Evolutionary conservation across 1,140 invertebrate species (phyloP).

Genomic region (Drosophila setifemur): DNA sequence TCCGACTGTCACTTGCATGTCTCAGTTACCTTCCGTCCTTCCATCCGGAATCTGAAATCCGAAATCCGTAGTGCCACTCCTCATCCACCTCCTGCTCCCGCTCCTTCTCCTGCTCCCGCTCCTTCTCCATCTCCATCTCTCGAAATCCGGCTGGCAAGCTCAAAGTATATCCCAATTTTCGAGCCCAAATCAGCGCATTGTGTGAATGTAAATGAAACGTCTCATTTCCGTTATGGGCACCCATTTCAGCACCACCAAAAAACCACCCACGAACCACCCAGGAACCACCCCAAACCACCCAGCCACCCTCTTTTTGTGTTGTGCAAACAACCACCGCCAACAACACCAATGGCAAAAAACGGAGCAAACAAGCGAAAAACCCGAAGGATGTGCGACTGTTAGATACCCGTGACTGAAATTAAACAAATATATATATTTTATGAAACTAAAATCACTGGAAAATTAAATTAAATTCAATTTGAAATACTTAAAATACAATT

Average conservation of each 20-base stretch:
- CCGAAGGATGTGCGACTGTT: not conserved
- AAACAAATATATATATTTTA: too few species aligned
- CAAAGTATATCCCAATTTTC: constrained; percentile 50
- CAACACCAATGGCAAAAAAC: constrained; percentile 6
- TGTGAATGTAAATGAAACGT: constrained; percentile 79
- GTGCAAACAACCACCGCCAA: constrained; percentile 44
- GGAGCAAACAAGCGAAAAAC: not conserved
- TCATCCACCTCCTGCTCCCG: not conserved
- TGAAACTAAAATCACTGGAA: too few species aligned
- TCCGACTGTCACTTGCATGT: constrained; percentile 69
- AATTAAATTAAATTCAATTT: too few species aligned
- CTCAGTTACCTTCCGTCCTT: constrained; percentile 23
- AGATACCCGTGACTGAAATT: constrained; percentile 12
- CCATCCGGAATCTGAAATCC: constrained; percentile 17
- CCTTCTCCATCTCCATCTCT: not conserved
- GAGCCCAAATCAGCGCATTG: constrained; percentile 49
- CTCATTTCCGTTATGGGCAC: constrained; percentile 71
- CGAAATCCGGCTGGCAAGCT: constrained; percentile 23
- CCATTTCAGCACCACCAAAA: constrained; percentile 18
- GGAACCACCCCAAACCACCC: constrained; percentile 9
- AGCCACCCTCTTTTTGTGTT: constrained; percentile 14
- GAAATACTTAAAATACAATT: too few species aligned
- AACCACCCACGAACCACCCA: constrained; percentile 16
- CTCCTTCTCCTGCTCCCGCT: not conserved
- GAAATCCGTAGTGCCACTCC: not conserved